Conservation (phyloP, 2,888 invertebrate genomes). For the Thyatira batis region DNA sequence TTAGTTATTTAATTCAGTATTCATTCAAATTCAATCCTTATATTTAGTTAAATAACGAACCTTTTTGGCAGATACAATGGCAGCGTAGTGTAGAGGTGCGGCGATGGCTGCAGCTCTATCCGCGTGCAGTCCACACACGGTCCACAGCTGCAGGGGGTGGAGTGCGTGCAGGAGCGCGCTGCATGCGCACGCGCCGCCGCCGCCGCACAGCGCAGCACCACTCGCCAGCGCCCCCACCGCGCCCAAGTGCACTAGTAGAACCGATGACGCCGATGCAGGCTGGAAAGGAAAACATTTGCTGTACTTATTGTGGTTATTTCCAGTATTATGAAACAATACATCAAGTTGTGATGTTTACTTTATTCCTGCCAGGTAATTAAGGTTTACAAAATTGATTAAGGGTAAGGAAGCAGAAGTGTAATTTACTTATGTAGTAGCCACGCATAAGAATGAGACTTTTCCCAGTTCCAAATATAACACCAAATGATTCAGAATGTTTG, state of each 20-base stretch:
- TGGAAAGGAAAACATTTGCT: conserved; percentile 53
- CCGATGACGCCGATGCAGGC: conserved; percentile 86
- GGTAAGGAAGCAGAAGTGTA: too few relatives aligned
- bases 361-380: too few relatives aligned
- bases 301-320: too few relatives aligned
- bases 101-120: conserved; percentile 91
- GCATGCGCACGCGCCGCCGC: conserved; percentile 85
- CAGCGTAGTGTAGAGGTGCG: conserved; percentile 90
- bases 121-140: conserved; percentile 90
- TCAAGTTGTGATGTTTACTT: too few relatives aligned
- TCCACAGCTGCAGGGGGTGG: conserved; percentile 90
- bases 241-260: conserved; percentile 88
- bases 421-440: too few relatives aligned
- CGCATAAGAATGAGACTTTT: too few relatives aligned
- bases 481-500: background rate
- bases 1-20: too few relatives aligned
- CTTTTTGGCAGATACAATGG: conserved; percentile 88
- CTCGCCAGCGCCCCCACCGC: conserved; percentile 86
- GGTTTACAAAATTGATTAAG: too few relatives aligned
- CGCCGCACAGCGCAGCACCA: conserved; percentile 86
- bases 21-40: background rate
- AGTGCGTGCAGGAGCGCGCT: conserved; percentile 87
- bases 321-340: too few relatives aligned
- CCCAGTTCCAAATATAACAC: background rate
- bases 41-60: conserved; percentile 47